These are phyloP conservation scores for Megaceryle alcyon DNA, from an alignment of 2,797 vertebrate species.

Conservation along the genomic window DNA sequence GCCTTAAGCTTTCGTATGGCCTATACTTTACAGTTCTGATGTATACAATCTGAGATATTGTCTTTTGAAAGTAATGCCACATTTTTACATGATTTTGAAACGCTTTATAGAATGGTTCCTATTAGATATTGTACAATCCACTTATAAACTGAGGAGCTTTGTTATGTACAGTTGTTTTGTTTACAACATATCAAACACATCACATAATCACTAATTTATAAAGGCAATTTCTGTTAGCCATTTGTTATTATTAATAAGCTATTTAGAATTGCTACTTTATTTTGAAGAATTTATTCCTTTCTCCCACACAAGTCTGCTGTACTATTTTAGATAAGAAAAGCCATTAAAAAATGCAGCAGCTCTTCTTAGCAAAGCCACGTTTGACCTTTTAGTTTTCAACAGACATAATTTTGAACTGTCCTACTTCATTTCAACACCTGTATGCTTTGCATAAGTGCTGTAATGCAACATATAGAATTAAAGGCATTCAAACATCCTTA, in stretches of 20 bases:
- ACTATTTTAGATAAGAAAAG: slow-evolving; percentile 32
- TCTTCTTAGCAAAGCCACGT: background rate
- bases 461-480: background rate
- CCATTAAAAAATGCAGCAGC: background rate
- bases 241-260: background rate
- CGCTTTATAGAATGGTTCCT: background rate
- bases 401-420: background rate
- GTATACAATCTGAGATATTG: background rate
- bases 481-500: background rate
- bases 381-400: background rate
- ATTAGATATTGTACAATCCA: background rate
- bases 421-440: background rate
- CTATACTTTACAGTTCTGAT: background rate
- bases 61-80: background rate
- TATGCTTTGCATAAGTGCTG: background rate
- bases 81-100: background rate
- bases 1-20: background rate
- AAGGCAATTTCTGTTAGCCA: background rate
- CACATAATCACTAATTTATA: background rate
- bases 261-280: background rate
- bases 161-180: background rate
- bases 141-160: background rate
- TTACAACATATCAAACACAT: background rate
- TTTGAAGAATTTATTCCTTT: background rate
- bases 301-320: background rate